Evolutionary conservation across 2,797 vertebrate genomes (phyloP), one percentile per base, ranked within the genome.

Genomic region (Phoxinus dragarum): DNA sequence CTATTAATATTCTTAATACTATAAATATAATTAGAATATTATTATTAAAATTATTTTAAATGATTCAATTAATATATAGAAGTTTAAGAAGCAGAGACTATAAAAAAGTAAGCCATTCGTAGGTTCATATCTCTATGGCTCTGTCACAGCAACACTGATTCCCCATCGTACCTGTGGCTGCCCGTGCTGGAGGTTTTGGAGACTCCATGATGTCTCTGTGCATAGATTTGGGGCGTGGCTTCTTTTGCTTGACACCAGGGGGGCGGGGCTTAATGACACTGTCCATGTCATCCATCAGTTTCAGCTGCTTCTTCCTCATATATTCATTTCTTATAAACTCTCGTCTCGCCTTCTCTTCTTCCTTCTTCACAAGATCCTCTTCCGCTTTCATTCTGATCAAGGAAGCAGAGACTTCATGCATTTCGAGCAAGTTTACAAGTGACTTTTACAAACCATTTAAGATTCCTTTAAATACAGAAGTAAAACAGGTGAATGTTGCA

Each of bases 201-300:
- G 96, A 96, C 88, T 99, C 98, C 87, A 96, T 88, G 34, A 97
- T 95, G 78, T 99, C 98, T 90, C 98, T 95, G 91, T 99, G 98
- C 91, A 99, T 97, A 86, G 98, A 99, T 87, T 98, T 99, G 34
- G 98, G 98, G 19, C 98, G 96, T 12, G 95, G 96, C 86, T 98
- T 99, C 92, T 98, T 98, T 88, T 94, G 94, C 88, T 97, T 98
- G 81, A 95, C 92, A 61, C 93, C 95, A 74, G 97, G 96, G 11
- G 95, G 92, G 5, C 98, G 97, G 59, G 97, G 96, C 87, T 97
- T 98, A 90, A 99, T 96, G 44, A 99, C 95, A 2, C 94, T 94
- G 44, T 98, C 96, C 98, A 99, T 99, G 86, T 98, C 98, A 71
- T 97, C 96, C 96, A 99, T 98, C 52, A 99, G 95, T 89, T 98